Evolutionary conservation across 2,888 invertebrate genomes (phyloP).

Genomic region (Resseliella maxima): DNA sequence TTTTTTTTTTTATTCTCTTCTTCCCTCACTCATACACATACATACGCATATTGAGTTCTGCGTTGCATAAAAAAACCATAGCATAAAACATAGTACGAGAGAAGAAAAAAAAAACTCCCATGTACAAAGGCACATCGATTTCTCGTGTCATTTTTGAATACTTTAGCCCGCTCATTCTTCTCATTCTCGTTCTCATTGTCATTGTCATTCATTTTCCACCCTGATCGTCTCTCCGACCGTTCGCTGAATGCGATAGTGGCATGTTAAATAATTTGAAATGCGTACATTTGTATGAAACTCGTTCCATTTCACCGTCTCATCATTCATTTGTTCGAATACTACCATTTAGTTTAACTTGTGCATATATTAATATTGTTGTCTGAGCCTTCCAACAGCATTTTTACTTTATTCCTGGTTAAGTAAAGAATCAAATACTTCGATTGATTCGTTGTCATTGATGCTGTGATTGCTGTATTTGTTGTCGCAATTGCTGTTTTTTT

Average conservation of each 20-base stretch:
- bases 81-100: not conserved
- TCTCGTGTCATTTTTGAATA: constrained; percentile 48
- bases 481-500: not conserved
- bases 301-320: not conserved
- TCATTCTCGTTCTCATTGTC: not conserved
- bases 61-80: not conserved
- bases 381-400: not conserved
- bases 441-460: constrained; percentile 48
- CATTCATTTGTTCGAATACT: not conserved
- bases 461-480: constrained; percentile 25
- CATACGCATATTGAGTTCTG: not conserved
- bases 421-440: constrained; percentile 14
- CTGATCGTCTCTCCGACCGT: not conserved
- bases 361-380: constrained; percentile 41
- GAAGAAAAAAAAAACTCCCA: constrained; percentile 15
- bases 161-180: not conserved
- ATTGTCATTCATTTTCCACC: not conserved
- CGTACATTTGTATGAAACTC: not conserved
- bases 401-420: not conserved
- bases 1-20: too few species aligned
- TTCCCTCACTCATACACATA: not conserved
- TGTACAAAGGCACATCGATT: constrained; percentile 28
- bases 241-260: not conserved
- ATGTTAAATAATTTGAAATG: constrained; percentile 32
- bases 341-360: not conserved